Evolutionary conservation across 2,113 vertebrate genomes (phyloP).

Genomic region (Vulpes lagopus): DNA sequence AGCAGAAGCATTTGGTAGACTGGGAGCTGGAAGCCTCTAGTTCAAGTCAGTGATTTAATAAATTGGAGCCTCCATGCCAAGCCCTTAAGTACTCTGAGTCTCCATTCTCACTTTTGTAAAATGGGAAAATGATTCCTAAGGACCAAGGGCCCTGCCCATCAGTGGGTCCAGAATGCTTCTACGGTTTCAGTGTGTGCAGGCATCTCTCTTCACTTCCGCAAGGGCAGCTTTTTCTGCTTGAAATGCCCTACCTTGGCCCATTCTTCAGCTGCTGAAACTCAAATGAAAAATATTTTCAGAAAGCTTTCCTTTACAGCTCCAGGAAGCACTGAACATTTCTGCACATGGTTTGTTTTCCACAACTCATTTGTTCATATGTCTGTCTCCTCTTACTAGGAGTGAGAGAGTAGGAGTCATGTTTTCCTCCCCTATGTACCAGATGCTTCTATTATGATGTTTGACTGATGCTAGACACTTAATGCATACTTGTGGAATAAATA

Average conservation of each 20-base stretch:
- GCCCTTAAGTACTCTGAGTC: not conserved
- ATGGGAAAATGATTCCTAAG: not conserved
- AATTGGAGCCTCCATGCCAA: not conserved
- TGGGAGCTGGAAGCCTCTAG: not conserved
- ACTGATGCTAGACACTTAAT: not conserved
- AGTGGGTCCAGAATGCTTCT: fast-evolving
- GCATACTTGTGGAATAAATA: not conserved
- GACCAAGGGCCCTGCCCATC: fast-evolving
- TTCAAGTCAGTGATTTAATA: not conserved
- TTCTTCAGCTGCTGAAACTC: not conserved
- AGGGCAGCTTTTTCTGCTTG: not conserved
- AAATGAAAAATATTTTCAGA: not conserved
- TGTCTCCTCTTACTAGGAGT: not conserved
- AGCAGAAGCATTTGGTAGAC: not conserved
- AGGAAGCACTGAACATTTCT: not conserved
- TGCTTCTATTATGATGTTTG: not conserved
- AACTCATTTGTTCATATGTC: not conserved
- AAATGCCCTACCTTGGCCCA: not conserved
- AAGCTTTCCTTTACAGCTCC: not conserved
- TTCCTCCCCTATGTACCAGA: not conserved
- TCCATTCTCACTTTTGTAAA: not conserved
- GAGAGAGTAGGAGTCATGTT: not conserved
- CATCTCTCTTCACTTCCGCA: not conserved
- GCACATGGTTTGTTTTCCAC: not conserved
- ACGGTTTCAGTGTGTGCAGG: not conserved